These are phyloP conservation scores for Phocides pigmalion DNA, from an alignment of 1,140 invertebrate species.

Conservation along the genomic window DNA sequence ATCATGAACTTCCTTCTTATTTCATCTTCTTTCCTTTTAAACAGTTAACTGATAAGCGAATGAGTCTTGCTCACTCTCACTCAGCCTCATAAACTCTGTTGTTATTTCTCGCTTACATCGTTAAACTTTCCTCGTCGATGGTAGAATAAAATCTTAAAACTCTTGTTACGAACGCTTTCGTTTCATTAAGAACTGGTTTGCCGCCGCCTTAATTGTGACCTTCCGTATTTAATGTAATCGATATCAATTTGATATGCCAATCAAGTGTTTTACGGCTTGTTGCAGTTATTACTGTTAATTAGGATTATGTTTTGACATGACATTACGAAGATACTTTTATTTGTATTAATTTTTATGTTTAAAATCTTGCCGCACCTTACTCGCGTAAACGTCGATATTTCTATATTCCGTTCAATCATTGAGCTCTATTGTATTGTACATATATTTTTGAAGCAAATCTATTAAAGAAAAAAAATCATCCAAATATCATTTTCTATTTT, in stretches of 20 bases:
- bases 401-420: no score
- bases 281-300: slow-evolving; percentile 19
- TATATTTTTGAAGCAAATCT: no score
- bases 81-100: no score
- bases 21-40: no score
- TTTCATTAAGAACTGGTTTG: slow-evolving; percentile 53
- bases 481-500: no score
- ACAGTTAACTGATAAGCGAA: no score
- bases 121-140: background rate
- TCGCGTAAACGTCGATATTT: background rate
- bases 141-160: slow-evolving; percentile 3
- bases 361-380: no score
- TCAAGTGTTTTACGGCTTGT: slow-evolving; percentile 19
- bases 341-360: no score
- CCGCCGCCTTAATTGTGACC: slow-evolving; percentile 43
- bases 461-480: no score
- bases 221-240: slow-evolving; percentile 34
- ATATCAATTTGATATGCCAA: slow-evolving; percentile 31
- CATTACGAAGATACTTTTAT: background rate
- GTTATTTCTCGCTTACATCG: background rate
- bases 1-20: no score
- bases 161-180: slow-evolving; percentile 49
- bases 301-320: slow-evolving; percentile 4
- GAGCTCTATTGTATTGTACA: no score
- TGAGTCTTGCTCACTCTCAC: no score